Evolutionary conservation across 2,797 vertebrate species (phyloP).

Genomic region (Xyrichtys novacula): DNA sequence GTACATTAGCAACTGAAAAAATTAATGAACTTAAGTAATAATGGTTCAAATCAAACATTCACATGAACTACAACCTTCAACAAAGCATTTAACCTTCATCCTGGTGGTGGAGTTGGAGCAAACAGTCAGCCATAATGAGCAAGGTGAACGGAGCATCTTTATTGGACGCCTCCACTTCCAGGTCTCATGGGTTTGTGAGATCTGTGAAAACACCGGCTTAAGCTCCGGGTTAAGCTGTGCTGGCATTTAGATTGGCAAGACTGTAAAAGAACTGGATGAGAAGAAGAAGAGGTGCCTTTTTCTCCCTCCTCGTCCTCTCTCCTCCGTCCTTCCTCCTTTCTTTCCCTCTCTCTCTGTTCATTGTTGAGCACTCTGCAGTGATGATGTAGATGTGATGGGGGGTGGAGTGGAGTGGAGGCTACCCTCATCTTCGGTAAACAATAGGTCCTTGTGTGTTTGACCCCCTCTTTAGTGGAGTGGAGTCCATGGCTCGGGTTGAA

Average conservation of each 20-base stretch:
- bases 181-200: slow-evolving; percentile 52
- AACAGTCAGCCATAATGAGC: background rate
- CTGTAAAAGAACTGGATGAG: slow-evolving; percentile 61
- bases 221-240: slow-evolving; percentile 61
- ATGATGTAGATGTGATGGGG: slow-evolving; percentile 73
- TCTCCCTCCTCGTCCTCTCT: slow-evolving; percentile 6
- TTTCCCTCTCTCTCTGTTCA: slow-evolving; percentile 61
- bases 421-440: slow-evolving; percentile 81
- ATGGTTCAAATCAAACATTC: background rate
- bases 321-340: slow-evolving; percentile 2
- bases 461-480: slow-evolving; percentile 68
- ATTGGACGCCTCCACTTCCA: slow-evolving; percentile 17
- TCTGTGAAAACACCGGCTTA: slow-evolving; percentile 51
- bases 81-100: background rate
- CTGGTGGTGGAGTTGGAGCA: background rate
- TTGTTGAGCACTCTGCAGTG: slow-evolving; percentile 72
- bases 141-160: slow-evolving; percentile 24
- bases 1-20: background rate
- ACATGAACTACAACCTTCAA: background rate
- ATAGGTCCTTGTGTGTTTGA: slow-evolving; percentile 83
- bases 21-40: too few relatives aligned
- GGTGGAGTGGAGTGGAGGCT: slow-evolving; percentile 67
- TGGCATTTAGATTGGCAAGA: slow-evolving; percentile 77
- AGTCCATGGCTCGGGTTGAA: slow-evolving; percentile 62
- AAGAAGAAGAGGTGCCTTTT: slow-evolving; percentile 57